phyloP scores from a whole-genome alignment of 2,113 vertebrate genomes.

The Perognathus longimembris region DNA sequence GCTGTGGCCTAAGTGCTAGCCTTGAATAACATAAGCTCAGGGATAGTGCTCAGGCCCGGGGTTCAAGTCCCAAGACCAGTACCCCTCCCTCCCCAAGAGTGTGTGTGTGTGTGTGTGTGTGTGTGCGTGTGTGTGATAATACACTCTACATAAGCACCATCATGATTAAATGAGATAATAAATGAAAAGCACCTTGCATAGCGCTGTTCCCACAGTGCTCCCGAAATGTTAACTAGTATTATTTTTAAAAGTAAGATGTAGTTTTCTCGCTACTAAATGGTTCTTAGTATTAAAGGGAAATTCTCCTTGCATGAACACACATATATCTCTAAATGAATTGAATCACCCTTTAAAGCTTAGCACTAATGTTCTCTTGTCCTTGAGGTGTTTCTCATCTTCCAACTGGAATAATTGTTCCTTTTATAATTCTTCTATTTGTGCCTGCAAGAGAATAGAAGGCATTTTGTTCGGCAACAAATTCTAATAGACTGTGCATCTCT shows the following conservation, averaged over 20 bases:
- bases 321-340: neutral
- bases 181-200: neutral
- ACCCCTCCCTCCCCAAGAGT: too few species aligned
- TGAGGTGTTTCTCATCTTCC: constrained; percentile 34
- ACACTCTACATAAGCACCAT: neutral
- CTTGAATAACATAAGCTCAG: too few species aligned
- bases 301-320: neutral
- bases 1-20: too few species aligned
- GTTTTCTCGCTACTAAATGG: constrained; percentile 30
- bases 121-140: too few species aligned
- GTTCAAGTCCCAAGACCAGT: too few species aligned
- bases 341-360: constrained; percentile 26
- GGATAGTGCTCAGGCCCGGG: too few species aligned
- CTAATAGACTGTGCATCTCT: constrained; percentile 3
- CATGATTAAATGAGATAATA: neutral
- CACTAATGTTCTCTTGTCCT: neutral
- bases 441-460: neutral
- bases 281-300: constrained; percentile 26
- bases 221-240: constrained; percentile 41
- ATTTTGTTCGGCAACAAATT: constrained; percentile 26
- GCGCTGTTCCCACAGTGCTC: neutral
- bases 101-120: too few species aligned
- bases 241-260: constrained; percentile 6
- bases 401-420: constrained; percentile 38
- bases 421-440: constrained; percentile 1